Evolutionary conservation across 2,797 vertebrate species (phyloP).

Genomic region (Ambastaia sidthimunki): DNA sequence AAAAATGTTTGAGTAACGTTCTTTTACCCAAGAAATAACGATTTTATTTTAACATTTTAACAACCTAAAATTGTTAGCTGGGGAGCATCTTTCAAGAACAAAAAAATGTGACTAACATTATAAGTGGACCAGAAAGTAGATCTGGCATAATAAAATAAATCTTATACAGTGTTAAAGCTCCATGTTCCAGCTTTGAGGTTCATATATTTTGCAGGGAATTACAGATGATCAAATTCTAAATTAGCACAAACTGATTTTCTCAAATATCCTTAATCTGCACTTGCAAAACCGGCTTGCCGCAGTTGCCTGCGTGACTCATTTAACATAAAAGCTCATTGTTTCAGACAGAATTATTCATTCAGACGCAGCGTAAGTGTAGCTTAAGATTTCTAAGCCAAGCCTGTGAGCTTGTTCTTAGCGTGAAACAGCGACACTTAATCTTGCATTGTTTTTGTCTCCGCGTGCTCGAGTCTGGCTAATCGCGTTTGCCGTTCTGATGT

Average conservation of each 20-base stretch:
- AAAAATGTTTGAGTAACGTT: no score
- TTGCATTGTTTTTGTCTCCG: conserved; percentile 66
- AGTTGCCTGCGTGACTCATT: conserved; percentile 46
- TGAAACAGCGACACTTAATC: conserved; percentile 58
- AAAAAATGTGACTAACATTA: background rate
- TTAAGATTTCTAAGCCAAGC: conserved; percentile 30
- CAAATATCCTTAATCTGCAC: conserved; percentile 42
- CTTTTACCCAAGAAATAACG: no score
- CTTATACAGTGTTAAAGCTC: no score
- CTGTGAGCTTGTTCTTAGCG: conserved; percentile 21
- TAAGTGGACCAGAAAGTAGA: no score
- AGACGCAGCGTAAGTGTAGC: conserved; percentile 28
- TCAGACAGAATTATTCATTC: conserved; percentile 45
- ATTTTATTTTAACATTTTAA: no score
- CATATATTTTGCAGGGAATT: conserved; percentile 25
- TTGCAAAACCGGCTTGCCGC: conserved; percentile 40
- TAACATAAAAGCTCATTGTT: conserved; percentile 44
- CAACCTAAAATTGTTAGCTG: no score
- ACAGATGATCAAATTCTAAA: conserved; percentile 33
- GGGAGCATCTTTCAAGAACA: no score
- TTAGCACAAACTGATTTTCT: conserved; percentile 40
- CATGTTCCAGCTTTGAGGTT: background rate
- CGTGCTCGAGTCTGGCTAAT: conserved; percentile 70
- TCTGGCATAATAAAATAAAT: no score
- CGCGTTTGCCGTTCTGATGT: conserved; percentile 74